These are phyloP conservation scores for Trichonephila clavata DNA, from an alignment of 1,140 invertebrate species.

Conservation along the genomic window DNA sequence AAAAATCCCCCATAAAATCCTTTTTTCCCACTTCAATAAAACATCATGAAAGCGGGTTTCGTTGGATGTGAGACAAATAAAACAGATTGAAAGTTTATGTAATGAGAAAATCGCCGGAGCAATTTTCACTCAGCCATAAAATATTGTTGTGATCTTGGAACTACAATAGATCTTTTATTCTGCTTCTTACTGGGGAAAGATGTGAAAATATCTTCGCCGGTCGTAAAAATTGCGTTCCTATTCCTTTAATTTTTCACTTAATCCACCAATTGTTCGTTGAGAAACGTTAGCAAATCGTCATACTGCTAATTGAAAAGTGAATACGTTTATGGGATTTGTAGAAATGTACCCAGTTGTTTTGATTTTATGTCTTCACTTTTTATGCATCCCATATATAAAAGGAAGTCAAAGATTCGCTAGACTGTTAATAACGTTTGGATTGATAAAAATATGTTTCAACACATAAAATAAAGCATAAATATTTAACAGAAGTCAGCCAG, in stretches of 20 bases:
- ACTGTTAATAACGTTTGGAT: neutral
- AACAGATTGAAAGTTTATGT: neutral
- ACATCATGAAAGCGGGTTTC: too few relatives aligned
- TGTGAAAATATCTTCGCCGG: neutral
- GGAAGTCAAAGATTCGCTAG: too few relatives aligned
- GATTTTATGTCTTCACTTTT: neutral
- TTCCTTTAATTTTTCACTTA: neutral
- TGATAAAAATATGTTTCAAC: neutral
- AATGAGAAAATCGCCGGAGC: neutral
- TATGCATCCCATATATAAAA: neutral
- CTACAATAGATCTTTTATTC: slow-evolving; percentile 18
- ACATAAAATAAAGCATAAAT: neutral
- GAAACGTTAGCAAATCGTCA: neutral
- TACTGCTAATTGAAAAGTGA: neutral
- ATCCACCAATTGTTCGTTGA: neutral
- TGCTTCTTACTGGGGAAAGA: neutral
- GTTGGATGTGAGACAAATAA: too few relatives aligned
- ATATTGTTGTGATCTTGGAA: neutral
- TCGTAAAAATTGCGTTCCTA: neutral
- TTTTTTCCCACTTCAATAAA: too few relatives aligned
- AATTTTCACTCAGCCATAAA: neutral
- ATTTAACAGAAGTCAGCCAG: neutral
- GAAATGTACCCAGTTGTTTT: neutral
- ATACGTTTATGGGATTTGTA: neutral
- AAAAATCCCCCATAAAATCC: too few relatives aligned